A percentile compares a stretch with the other conserved stretches of the same genome.
Conservation (phyloP, 2,113 vertebrate species). For the Anhinga rufa region DNA sequence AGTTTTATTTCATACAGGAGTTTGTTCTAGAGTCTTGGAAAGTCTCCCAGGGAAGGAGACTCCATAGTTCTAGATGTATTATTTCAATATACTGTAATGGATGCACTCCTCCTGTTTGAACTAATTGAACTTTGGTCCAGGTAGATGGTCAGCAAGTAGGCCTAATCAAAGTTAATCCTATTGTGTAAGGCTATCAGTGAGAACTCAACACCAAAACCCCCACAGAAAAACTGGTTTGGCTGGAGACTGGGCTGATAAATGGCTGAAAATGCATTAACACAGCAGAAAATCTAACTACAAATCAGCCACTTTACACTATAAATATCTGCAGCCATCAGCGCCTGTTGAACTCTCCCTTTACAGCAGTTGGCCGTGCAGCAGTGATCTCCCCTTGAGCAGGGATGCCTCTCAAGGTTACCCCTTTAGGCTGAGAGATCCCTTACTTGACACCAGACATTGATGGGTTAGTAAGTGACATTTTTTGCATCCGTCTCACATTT, state of each 20-base stretch:
- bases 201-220: not conserved
- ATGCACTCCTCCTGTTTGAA: not conserved
- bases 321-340: not conserved
- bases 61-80: not conserved
- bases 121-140: not conserved
- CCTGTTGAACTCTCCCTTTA: not conserved
- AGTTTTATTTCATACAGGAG: not conserved
- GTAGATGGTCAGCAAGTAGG: not conserved
- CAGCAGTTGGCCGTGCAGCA: not conserved
- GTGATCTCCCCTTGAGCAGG: not conserved
- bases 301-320: not conserved
- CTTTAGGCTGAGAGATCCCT: not conserved
- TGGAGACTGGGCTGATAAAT: not conserved
- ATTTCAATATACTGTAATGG: not conserved
- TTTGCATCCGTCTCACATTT: not conserved
- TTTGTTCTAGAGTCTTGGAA: not conserved
- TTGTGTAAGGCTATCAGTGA: not conserved
- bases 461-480: not conserved
- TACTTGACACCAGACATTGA: not conserved
- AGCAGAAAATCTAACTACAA: not conserved
- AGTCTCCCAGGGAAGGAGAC: not conserved
- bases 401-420: not conserved
- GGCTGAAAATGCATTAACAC: not conserved
- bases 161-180: not conserved
- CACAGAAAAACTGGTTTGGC: not conserved